Evolutionary conservation across 2,113 vertebrate genomes (phyloP).

Genomic region (Pteropus alecto): DNA sequence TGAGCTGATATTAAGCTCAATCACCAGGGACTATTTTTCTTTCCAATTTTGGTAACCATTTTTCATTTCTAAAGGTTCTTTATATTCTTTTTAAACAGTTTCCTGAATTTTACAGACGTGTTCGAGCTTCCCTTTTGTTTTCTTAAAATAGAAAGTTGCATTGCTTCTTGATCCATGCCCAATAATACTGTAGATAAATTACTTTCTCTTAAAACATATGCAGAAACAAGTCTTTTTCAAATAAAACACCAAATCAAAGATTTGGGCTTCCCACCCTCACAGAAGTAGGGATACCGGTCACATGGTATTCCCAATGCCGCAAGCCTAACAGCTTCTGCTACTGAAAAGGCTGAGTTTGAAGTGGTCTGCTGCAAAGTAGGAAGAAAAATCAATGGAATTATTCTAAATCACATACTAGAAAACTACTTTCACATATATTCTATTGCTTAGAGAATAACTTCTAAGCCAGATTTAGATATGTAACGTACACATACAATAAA

Average conservation of each 20-base stretch:
- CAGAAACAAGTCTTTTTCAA: neutral
- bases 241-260: too few species aligned
- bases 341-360: neutral
- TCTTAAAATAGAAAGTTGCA: too few species aligned
- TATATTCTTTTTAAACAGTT: neutral
- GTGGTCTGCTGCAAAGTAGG: neutral
- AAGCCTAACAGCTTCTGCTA: neutral
- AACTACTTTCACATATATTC: neutral
- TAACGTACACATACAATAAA: neutral
- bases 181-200: too few species aligned
- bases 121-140: neutral
- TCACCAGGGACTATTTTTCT: neutral
- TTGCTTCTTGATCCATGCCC: too few species aligned
- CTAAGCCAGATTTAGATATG: neutral
- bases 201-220: neutral
- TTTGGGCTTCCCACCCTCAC: neutral
- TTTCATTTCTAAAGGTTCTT: neutral
- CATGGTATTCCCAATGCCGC: fast-evolving
- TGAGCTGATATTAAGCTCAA: neutral
- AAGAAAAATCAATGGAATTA: neutral
- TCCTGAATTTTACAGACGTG: neutral
- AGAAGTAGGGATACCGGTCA: neutral
- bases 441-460: neutral
- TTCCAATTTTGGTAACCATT: too few species aligned
- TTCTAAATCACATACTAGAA: neutral